Conservation (phyloP, 2,113 vertebrate genomes). For the Plecotus auritus region DNA sequence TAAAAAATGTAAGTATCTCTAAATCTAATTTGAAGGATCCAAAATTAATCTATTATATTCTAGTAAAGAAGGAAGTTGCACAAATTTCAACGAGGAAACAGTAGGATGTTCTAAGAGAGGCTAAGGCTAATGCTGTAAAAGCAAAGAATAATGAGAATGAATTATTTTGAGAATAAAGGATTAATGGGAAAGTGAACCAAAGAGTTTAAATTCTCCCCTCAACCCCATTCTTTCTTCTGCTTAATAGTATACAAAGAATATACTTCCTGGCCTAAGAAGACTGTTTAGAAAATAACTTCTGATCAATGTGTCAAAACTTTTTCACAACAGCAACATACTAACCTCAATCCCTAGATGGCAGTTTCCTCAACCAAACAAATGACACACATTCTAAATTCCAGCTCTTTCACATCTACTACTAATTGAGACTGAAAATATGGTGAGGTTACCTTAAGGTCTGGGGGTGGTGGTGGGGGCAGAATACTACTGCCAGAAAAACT, state of each 20-base stretch:
- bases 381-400: neutral
- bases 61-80: slow-evolving; percentile 45
- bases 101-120: neutral
- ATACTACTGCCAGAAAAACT: neutral
- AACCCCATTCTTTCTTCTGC: neutral
- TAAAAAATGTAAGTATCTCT: slow-evolving; percentile 31
- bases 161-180: slow-evolving; percentile 47
- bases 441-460: neutral
- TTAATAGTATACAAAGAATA: neutral
- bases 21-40: slow-evolving; percentile 43
- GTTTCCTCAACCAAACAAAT: neutral
- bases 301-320: slow-evolving; percentile 21
- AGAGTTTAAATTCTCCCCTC: neutral
- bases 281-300: slow-evolving; percentile 30
- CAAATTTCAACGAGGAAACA: slow-evolving; percentile 45
- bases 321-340: neutral
- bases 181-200: slow-evolving; percentile 38
- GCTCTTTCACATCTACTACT: neutral
- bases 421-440: slow-evolving; percentile 7
- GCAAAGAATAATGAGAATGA: slow-evolving; percentile 48
- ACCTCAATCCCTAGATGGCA: neutral
- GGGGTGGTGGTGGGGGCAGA: neutral
- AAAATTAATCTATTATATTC: slow-evolving; percentile 57
- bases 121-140: slow-evolving; percentile 36
- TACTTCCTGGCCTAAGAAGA: neutral